Evolutionary conservation across 2,113 vertebrate species (phyloP), one percentile per base, ranked within the genome.

Genomic region (Axis porcinus): DNA sequence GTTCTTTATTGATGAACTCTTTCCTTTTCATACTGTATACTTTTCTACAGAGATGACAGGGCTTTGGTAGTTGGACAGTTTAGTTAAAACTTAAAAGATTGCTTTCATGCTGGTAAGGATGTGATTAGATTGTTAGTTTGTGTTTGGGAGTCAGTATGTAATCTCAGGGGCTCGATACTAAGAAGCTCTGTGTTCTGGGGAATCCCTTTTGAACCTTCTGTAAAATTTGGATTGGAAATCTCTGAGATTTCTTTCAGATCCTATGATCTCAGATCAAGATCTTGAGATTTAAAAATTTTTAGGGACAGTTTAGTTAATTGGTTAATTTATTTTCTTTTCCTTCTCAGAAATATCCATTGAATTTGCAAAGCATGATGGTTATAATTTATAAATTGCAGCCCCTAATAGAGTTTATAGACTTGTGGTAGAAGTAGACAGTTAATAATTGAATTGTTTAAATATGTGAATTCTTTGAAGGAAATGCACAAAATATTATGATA

Each of bases 401-500:
- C 27, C 36, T 92, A 36, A 2, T 74, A 7, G 84, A 50, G 2
- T 74, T 57, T 60, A 60, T 60, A 96, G 58, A 89, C n/a, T 89
- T 91, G 23, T 79, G 40, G 33, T 64, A 57, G 47, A 84, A 79
- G 36, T 54, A 96, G 70, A 81, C 4, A 67, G 14, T 79, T 60
- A 70, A n/a, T 90, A 94, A 92, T 47, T 36, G 15, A 91, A 21
- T 58, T 95, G 3, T 90, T 93, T 60, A 84, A 79, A 84, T 83
- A 50, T 36, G 47, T 78, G 57, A 86, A 30, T 58, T 84, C 19
- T 94, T 88, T 97, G 74, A 97, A 94, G 54, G 85, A 92, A 90
- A 83, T 87, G 25, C 43, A 45, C 84, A 14, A 84, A 90, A 67
- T 96, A 58, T 95, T 57, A 3, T 74, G 55, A 57, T 81, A 40